Percentiles rank a stretch among this genome's conserved stretches.
Conservation (phyloP, 2,113 vertebrate genomes). For the Percina caprodes region DNA sequence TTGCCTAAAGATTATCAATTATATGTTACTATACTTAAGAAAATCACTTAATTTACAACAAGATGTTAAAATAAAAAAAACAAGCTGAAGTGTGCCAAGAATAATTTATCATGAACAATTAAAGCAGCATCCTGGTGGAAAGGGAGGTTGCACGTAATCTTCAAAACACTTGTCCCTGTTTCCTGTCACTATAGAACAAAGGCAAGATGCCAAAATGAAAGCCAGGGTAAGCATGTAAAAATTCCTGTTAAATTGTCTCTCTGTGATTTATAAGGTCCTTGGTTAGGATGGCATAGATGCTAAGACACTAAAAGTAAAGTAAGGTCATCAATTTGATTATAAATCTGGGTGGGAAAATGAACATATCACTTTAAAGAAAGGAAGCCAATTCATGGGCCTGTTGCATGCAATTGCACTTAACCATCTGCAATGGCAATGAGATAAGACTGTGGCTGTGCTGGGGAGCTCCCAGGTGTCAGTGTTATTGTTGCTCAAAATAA, state of each 20-base stretch:
- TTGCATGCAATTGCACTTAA: slow-evolving; percentile 39
- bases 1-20: background rate
- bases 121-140: background rate
- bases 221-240: too few relatives aligned
- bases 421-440: slow-evolving; percentile 35
- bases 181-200: background rate
- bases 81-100: background rate
- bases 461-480: slow-evolving; percentile 33
- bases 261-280: background rate
- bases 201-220: background rate
- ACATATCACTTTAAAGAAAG: slow-evolving; percentile 36
- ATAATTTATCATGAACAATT: background rate
- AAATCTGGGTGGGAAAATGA: slow-evolving; percentile 43
- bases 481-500: slow-evolving; percentile 8
- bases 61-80: background rate
- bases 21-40: background rate
- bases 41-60: background rate
- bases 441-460: slow-evolving; percentile 34
- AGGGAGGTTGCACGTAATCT: background rate
- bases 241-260: background rate
- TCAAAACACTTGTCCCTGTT: background rate
- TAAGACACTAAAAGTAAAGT: background rate
- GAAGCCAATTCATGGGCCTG: slow-evolving; percentile 37
- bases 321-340: slow-evolving; percentile 15
- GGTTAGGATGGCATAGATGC: background rate